These are phyloP conservation scores for Rostratula benghalensis DNA, from an alignment of 2,113 vertebrate genomes.

Conservation along the genomic window DNA sequence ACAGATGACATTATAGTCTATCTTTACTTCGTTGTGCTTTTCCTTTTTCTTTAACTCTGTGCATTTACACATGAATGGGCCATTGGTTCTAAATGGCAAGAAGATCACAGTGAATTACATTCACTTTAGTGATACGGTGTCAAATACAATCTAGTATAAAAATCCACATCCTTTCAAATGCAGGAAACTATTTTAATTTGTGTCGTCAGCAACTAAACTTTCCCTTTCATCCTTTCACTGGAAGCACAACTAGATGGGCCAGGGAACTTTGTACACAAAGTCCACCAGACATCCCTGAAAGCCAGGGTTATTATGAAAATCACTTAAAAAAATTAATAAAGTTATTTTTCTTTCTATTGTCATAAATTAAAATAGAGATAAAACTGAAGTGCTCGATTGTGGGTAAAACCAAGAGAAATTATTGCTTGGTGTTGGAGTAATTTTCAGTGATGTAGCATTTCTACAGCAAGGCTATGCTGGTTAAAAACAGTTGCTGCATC, in stretches of 20 bases:
- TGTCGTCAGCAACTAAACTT: neutral
- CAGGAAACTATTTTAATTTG: neutral
- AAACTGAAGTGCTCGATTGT: neutral
- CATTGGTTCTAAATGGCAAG: constrained; percentile 32
- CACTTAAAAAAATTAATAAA: neutral
- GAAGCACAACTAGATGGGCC: neutral
- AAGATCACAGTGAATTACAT: constrained; percentile 65
- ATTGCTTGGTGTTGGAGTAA: neutral
- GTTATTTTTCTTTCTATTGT: neutral
- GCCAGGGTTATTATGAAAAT: neutral
- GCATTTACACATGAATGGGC: constrained; percentile 70
- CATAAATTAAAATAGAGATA: neutral
- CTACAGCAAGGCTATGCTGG: neutral
- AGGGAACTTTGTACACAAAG: neutral
- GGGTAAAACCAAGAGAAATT: neutral
- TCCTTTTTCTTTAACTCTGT: neutral
- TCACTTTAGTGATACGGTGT: constrained; percentile 47
- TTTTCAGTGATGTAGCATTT: neutral
- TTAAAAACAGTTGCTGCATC: neutral
- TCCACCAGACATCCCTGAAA: neutral
- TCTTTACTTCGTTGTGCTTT: neutral
- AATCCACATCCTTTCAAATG: constrained; percentile 7
- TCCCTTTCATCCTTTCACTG: neutral
- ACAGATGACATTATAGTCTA: neutral
- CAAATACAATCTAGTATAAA: constrained; percentile 48